Conservation (phyloP, 1,140 invertebrate species). For the Leptestheria dahalacensis region DNA sequence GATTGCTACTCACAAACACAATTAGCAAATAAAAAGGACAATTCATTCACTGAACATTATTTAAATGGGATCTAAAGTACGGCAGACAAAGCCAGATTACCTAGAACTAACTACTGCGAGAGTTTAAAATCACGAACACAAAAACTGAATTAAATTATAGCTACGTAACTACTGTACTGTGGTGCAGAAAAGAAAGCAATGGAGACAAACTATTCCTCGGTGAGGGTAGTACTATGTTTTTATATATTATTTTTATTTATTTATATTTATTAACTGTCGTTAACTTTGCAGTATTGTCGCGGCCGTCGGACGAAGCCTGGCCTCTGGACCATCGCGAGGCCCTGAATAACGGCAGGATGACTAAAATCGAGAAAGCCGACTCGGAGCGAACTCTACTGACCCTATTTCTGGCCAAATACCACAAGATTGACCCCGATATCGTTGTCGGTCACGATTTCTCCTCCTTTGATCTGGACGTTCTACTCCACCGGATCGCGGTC, state of each 20-base stretch:
- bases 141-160: too few relatives aligned
- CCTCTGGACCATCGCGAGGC: constrained; percentile 54
- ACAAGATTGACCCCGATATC: constrained; percentile 80
- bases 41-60: too few relatives aligned
- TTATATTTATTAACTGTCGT: too few relatives aligned
- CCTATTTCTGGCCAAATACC: constrained; percentile 65
- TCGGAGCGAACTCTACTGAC: constrained; percentile 71
- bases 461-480: constrained; percentile 70
- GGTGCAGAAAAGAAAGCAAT: too few relatives aligned
- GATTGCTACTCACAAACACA: too few relatives aligned
- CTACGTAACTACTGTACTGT: too few relatives aligned
- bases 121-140: too few relatives aligned
- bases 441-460: constrained; percentile 82
- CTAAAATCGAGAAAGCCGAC: constrained; percentile 59
- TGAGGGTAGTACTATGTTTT: neutral
- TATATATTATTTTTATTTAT: neutral
- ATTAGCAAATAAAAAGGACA: too few relatives aligned
- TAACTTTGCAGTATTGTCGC: constrained; percentile 52
- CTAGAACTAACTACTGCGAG: too few relatives aligned
- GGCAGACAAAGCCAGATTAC: too few relatives aligned
- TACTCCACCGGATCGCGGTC: constrained; percentile 62
- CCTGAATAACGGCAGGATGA: constrained; percentile 45
- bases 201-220: too few relatives aligned
- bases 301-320: constrained; percentile 58
- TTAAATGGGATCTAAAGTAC: too few relatives aligned